phyloP scores from a whole-genome alignment of 2,888 invertebrate genomes.

The Chydorus sphaericus region DNA sequence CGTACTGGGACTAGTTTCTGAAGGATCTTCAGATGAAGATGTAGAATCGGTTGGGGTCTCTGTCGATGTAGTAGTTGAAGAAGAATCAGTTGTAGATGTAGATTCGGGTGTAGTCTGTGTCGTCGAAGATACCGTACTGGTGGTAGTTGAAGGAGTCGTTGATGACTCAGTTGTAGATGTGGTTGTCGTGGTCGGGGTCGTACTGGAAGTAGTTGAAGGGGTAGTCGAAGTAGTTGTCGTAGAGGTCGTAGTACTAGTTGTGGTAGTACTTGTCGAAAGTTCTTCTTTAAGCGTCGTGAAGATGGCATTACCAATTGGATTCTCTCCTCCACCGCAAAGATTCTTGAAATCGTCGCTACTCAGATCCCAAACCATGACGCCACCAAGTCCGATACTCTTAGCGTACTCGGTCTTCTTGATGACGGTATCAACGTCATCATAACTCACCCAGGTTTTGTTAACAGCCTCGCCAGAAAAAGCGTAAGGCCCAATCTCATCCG shows the following conservation, averaged over 20 bases:
- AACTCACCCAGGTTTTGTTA: background rate
- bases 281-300: background rate
- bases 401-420: background rate
- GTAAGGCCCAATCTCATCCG: background rate
- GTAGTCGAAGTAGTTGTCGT: too few relatives aligned
- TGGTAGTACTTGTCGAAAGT: background rate
- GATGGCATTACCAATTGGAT: background rate
- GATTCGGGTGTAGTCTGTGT: conserved; percentile 11
- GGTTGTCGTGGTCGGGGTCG: conserved; percentile 1
- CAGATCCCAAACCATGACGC: background rate
- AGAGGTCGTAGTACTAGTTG: background rate
- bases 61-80: conserved; percentile 14
- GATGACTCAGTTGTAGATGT: background rate
- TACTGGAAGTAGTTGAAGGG: background rate
- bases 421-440: background rate
- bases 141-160: conserved; percentile 6
- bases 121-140: conserved; percentile 6
- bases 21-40: conserved; percentile 1
- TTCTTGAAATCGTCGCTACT: background rate
- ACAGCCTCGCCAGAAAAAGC: background rate
- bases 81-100: conserved; percentile 13
- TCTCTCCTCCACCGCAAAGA: background rate
- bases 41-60: conserved; percentile 12
- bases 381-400: background rate
- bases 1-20: conserved; percentile 13